These are phyloP conservation scores for Beris chalybata DNA, from an alignment of 2,888 invertebrate species.

Conservation along the genomic window DNA sequence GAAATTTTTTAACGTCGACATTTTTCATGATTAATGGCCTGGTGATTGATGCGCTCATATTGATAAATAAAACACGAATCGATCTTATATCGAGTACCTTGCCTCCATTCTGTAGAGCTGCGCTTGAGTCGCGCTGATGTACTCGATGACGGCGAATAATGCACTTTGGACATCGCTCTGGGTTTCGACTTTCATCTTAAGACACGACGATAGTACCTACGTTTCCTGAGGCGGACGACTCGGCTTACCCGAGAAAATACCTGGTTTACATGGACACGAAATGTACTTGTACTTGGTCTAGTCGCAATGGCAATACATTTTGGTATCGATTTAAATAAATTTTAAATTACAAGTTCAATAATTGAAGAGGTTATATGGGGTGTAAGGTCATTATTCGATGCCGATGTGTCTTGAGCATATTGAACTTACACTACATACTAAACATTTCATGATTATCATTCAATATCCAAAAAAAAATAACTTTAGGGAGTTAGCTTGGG, in stretches of 20 bases:
- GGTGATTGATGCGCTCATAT: constrained; percentile 28
- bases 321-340: constrained; percentile 15
- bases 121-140: neutral
- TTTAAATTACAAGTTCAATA: constrained; percentile 27
- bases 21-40: constrained; percentile 23
- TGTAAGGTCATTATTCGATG: constrained; percentile 21
- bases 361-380: constrained; percentile 17
- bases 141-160: constrained; percentile 25
- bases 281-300: no score
- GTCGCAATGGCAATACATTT: constrained; percentile 15
- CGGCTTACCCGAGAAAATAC: neutral
- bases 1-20: neutral
- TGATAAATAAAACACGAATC: constrained; percentile 29
- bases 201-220: constrained; percentile 16
- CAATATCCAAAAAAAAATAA: no score
- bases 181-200: constrained; percentile 25
- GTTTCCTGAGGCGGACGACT: constrained; percentile 11
- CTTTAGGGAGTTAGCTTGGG: no score
- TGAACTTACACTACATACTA: no score
- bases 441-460: no score
- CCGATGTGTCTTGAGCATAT: no score
- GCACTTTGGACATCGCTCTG: constrained; percentile 12
- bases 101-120: no score
- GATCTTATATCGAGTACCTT: neutral
- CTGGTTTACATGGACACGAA: neutral